Evolutionary conservation across 2,888 invertebrate species (phyloP).

Genomic region (Drosophila pegasa): DNA sequence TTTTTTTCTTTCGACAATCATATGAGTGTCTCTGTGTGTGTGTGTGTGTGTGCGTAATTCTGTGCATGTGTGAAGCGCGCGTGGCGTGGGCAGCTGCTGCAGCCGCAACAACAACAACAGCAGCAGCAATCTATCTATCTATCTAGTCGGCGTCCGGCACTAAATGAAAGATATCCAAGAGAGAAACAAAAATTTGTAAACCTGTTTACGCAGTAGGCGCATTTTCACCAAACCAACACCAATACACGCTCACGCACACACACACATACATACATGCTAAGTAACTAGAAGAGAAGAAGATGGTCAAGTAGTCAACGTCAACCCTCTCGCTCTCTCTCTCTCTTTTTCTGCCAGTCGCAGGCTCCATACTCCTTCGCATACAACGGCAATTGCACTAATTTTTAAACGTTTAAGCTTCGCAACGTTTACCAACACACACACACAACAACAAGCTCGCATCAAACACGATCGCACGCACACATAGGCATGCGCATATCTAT

Average conservation of each 20-base stretch:
- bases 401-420: conserved; percentile 56
- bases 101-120: conserved; percentile 31
- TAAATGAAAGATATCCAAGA: conserved; percentile 50
- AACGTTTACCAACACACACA: conserved; percentile 59
- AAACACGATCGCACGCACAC: conserved; percentile 28
- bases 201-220: conserved; percentile 60
- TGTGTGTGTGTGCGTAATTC: conserved; percentile 4
- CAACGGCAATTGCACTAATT: conserved; percentile 59
- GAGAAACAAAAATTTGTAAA: conserved; percentile 39
- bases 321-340: conserved; percentile 2
- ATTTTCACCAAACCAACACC: conserved; percentile 62
- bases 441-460: conserved; percentile 20
- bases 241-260: conserved; percentile 16
- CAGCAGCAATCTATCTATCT: too few relatives aligned
- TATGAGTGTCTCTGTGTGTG: conserved; percentile 1
- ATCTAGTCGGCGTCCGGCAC: conserved; percentile 52
- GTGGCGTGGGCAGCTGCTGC: conserved; percentile 64
- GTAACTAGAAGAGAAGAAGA: conserved; percentile 37
- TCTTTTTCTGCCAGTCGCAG: neutral
- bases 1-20: conserved; percentile 11
- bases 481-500: conserved; percentile 4
- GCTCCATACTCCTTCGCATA: conserved; percentile 36
- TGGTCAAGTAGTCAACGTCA: conserved; percentile 46
- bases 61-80: conserved; percentile 33
- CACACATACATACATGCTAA: conserved; percentile 11